Base-by-base conservation (phyloP, 2,113 vertebrate genomes). In the Heloderma charlesbogerti region DNA sequence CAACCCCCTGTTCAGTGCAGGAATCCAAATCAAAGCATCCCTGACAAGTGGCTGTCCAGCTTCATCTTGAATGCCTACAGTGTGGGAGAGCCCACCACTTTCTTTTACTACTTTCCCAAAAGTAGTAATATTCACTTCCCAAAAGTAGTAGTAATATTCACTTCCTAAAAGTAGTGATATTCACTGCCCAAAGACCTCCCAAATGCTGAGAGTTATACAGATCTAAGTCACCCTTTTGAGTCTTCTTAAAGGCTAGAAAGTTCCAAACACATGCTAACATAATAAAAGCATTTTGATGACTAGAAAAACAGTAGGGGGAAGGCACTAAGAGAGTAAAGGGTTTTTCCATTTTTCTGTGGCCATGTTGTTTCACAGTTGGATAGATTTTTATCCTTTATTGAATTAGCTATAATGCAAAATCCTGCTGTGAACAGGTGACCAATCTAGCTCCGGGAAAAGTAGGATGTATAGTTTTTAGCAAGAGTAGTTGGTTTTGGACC, bases 391-490 rank as follows among this genome's bases (percentile, higher is more conserved):
- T 88, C 48, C 88, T 93, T 91, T 78, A 84, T 79, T 84, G 88
- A 95, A 93, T 78, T 86, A 94, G 84, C 95, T 90, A 93, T 94
- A 94, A 96, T 91, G 91, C 79, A 95, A 93, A 94, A 95, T 84
- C 91, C 90, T 83, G 80, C 95, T 90, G 91, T 87, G 91, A 96
- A 91, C 93, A 95, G 92, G 95, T 95, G 95, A 95, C 94, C 81
- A 54, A 43, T 91, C 87, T 96, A 86, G 91, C 92, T 91, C 91
- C 88, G 93, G 95, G 90, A 93, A 96, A 96, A 83, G 94, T 90
- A 66, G 86, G 95, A 94, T 63, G 60, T 63, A 63, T 94, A 94
- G 91, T 84, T 95, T 92, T 90, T 94, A 95, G 93, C 88, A 89
- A 25, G 86, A 63, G 69, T 71, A 91, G 67, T 90, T 91, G 91